phyloP scores from a whole-genome alignment of 2,797 vertebrate genomes.

The Sebastiscus tertius region DNA sequence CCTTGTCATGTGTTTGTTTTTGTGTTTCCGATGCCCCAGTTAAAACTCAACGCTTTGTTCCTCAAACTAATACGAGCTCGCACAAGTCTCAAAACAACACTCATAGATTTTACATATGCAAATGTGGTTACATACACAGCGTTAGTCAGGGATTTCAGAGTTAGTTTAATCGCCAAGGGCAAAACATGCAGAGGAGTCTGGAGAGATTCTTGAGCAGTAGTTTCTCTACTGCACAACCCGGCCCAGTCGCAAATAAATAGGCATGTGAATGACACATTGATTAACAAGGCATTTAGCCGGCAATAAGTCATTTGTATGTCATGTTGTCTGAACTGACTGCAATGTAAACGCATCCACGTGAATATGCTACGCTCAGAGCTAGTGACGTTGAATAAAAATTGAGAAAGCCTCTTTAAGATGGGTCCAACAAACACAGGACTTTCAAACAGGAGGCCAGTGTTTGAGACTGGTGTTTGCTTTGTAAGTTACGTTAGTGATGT shows the following conservation, averaged over 20 bases:
- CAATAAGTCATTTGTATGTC: too few species aligned
- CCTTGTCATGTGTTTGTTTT: constrained; percentile 57
- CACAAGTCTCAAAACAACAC: constrained; percentile 23
- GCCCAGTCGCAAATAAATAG: rapidly evolving
- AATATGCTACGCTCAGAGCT: too few species aligned
- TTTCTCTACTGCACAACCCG: neutral
- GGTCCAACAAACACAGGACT: too few species aligned
- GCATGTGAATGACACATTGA: too few species aligned
- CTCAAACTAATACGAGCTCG: constrained; percentile 49
- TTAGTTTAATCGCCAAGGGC: constrained; percentile 31
- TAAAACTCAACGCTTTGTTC: constrained; percentile 62
- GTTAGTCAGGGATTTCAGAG: constrained; percentile 32
- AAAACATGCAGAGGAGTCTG: neutral
- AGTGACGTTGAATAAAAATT: too few species aligned
- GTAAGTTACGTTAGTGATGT: too few species aligned
- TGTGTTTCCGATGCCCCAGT: constrained; percentile 59
- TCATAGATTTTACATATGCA: constrained; percentile 53
- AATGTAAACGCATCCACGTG: too few species aligned
- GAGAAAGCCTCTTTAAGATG: too few species aligned
- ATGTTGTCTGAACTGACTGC: too few species aligned
- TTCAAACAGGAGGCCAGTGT: too few species aligned
- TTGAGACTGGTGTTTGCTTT: too few species aligned
- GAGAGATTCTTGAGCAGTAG: neutral
- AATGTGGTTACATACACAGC: constrained; percentile 23
- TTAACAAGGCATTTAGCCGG: rapidly evolving